Conservation (phyloP, 2,888 invertebrate genomes). For the Incurvaria masculella region DNA sequence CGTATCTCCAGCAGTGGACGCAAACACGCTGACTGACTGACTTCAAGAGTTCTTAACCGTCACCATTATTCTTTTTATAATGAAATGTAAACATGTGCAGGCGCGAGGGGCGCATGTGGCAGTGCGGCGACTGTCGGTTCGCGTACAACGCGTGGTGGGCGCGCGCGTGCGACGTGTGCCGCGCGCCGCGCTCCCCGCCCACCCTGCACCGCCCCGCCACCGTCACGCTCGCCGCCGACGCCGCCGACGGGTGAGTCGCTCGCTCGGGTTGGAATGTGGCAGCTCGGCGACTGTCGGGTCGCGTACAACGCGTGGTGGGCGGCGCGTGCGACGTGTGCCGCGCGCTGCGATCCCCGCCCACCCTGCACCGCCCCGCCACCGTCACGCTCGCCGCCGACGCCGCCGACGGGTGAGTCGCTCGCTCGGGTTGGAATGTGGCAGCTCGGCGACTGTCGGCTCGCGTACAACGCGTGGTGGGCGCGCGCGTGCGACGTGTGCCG, state of each 20-base stretch:
- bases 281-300: conserved; percentile 84
- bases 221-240: conserved; percentile 63
- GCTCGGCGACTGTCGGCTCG: conserved; percentile 84
- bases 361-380: conserved; percentile 52
- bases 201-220: conserved; percentile 52
- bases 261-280: conserved; percentile 81
- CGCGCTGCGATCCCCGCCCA: conserved; percentile 56
- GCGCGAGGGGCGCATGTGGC: conserved; percentile 69
- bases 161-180: conserved; percentile 79
- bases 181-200: conserved; percentile 59
- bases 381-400: conserved; percentile 63
- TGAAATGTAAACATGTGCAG: too few species aligned
- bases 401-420: conserved; percentile 40
- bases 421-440: conserved; percentile 76
- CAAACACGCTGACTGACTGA: too few species aligned
- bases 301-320: conserved; percentile 76
- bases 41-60: too few species aligned
- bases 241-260: conserved; percentile 25
- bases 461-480: conserved; percentile 73
- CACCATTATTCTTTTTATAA: too few species aligned
- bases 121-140: conserved; percentile 84
- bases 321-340: conserved; percentile 80
- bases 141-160: conserved; percentile 76
- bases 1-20: too few species aligned
- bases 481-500: conserved; percentile 81